Evolutionary conservation across 2,113 vertebrate genomes (phyloP).

Genomic region (Myotis yumanensis): DNA sequence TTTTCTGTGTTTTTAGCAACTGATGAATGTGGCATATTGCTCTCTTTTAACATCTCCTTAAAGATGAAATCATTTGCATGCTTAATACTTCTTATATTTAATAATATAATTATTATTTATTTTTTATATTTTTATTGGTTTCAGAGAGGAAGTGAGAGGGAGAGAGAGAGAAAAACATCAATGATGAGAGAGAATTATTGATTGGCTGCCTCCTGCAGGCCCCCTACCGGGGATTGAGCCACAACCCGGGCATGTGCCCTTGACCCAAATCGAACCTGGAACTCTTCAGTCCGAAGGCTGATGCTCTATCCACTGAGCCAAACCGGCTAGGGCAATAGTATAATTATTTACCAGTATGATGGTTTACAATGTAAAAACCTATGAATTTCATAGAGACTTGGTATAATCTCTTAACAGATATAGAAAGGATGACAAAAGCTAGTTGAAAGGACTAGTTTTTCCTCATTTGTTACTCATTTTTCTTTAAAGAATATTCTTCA

Average conservation of each 20-base stretch:
- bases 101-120: not conserved
- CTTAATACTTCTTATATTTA: not conserved
- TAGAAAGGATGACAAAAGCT: not conserved
- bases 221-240: too few species aligned
- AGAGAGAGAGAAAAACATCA: too few species aligned
- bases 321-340: too few species aligned
- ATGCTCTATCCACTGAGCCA: too few species aligned
- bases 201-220: too few species aligned
- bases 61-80: not conserved
- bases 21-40: not conserved
- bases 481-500: constrained; percentile 4
- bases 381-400: constrained; percentile 3
- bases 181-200: too few species aligned
- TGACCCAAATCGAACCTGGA: too few species aligned
- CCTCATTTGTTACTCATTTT: constrained; percentile 6
- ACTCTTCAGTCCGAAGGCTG: too few species aligned
- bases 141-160: too few species aligned
- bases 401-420: not conserved
- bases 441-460: constrained; percentile 30
- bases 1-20: constrained; percentile 27
- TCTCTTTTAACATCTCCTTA: constrained; percentile 33
- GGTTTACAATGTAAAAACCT: not conserved
- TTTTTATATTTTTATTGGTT: too few species aligned
- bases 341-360: constrained; percentile 24
- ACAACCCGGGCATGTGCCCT: too few species aligned